Percentiles rank a stretch among this genome's conserved stretches.
These are phyloP conservation scores for Peribatodes rhomboidaria DNA, from an alignment of 2,888 invertebrate species.

Conservation along the genomic window DNA sequence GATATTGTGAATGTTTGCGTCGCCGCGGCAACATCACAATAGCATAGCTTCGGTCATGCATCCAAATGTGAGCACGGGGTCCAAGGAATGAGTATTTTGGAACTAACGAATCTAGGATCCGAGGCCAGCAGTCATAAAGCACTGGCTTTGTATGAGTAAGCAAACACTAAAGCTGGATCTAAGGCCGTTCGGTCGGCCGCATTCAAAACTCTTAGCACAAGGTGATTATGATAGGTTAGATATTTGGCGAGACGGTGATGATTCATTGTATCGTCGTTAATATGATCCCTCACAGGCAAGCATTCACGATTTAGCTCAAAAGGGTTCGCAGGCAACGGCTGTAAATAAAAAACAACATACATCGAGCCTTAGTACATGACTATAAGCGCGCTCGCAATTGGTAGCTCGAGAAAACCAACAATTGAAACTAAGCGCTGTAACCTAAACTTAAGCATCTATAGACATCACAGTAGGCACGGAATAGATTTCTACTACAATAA, in stretches of 20 bases:
- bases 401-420: slow-evolving; percentile 66
- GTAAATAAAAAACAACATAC: slow-evolving; percentile 87
- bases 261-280: slow-evolving; percentile 84
- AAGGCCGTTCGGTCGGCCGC: slow-evolving; percentile 63
- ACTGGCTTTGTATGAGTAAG: slow-evolving; percentile 79
- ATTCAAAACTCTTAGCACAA: slow-evolving; percentile 78
- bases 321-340: slow-evolving; percentile 87
- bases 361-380: slow-evolving; percentile 85
- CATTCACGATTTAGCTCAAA: slow-evolving; percentile 87
- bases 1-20: slow-evolving; percentile 78
- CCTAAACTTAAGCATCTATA: slow-evolving; percentile 80
- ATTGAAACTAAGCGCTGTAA: slow-evolving; percentile 65
- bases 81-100: slow-evolving; percentile 83
- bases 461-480: slow-evolving; percentile 63
- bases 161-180: slow-evolving; percentile 76
- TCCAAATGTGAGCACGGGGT: slow-evolving; percentile 73
- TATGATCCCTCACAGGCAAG: slow-evolving; percentile 87
- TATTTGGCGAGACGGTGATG: slow-evolving; percentile 83
- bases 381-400: slow-evolving; percentile 75
- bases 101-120: slow-evolving; percentile 50
- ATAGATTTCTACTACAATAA: slow-evolving; percentile 39
- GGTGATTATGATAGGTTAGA: slow-evolving; percentile 81
- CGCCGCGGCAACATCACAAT: slow-evolving; percentile 74
- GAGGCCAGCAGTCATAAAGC: slow-evolving; percentile 79
- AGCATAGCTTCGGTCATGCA: slow-evolving; percentile 79